Conservation (phyloP, 1,140 invertebrate species). For the Cecropterus lyciades region DNA sequence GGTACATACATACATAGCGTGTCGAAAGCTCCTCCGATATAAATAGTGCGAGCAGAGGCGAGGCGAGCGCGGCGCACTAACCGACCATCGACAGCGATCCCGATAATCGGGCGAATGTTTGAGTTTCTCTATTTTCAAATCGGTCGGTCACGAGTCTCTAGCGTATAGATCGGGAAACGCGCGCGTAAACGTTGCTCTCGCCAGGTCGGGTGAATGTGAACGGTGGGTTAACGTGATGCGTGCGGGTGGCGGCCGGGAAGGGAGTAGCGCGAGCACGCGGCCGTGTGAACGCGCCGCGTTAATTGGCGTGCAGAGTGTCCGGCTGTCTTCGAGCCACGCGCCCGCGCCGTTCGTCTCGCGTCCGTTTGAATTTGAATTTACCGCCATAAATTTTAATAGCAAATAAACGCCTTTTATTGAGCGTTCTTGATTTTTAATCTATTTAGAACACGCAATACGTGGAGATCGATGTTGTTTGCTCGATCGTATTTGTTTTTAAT, state of each 20-base stretch:
- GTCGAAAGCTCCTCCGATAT: constrained; percentile 76
- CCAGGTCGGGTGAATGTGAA: constrained; percentile 32
- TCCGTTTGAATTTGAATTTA: constrained; percentile 59
- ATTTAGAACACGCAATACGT: constrained; percentile 14
- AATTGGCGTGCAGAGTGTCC: constrained; percentile 73
- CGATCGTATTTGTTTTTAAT: constrained; percentile 6
- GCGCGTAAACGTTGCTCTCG: constrained; percentile 56
- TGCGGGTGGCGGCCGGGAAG: constrained; percentile 46
- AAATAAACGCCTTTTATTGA: constrained; percentile 47
- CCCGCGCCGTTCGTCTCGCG: constrained; percentile 53
- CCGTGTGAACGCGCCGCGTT: constrained; percentile 73
- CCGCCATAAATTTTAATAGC: constrained; percentile 60
- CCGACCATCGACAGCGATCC: constrained; percentile 78
- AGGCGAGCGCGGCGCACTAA: constrained; percentile 68
- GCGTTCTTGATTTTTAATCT: constrained; percentile 33
- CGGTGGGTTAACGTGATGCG: constrained; percentile 45
- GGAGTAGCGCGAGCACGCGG: constrained; percentile 43
- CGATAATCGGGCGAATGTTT: constrained; percentile 78
- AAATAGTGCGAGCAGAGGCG: constrained; percentile 76
- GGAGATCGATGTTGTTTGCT: not conserved
- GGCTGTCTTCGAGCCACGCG: constrained; percentile 72
- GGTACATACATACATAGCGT: constrained; percentile 69
- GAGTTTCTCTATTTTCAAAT: constrained; percentile 82
- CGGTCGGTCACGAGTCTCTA: constrained; percentile 57
- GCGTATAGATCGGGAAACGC: constrained; percentile 44